phyloP scores from a whole-genome alignment of 2,888 invertebrate species.

The Drosophila fungiperda region DNA sequence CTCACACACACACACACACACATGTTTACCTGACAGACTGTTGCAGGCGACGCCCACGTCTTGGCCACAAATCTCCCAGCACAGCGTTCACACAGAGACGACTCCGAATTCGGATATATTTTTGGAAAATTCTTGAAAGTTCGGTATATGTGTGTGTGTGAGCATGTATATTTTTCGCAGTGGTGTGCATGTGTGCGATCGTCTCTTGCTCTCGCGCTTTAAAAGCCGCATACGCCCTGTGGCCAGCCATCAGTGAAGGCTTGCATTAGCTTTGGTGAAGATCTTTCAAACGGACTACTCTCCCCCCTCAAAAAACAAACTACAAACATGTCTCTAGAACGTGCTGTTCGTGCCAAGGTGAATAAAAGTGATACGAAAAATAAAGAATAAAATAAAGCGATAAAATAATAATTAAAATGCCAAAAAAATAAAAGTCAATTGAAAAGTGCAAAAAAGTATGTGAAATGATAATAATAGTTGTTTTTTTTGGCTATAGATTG shows the following conservation, averaged over 20 bases:
- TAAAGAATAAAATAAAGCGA: constrained; percentile 4
- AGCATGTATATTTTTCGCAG: constrained; percentile 3
- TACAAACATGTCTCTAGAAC: constrained; percentile 93
- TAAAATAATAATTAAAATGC: constrained; percentile 17
- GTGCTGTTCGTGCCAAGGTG: constrained; percentile 96
- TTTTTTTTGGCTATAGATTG: constrained; percentile 87
- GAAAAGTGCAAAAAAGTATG: constrained; percentile 30
- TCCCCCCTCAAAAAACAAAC: constrained; percentile 53
- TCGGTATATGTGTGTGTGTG: not conserved
- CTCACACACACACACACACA: not conserved
- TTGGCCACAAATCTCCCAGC: constrained; percentile 46
- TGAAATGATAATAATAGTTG: constrained; percentile 6
- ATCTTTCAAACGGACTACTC: constrained; percentile 65
- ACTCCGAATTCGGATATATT: constrained; percentile 83
- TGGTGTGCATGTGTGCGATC: constrained; percentile 18
- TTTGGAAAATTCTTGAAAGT: constrained; percentile 82
- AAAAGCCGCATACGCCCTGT: constrained; percentile 81
- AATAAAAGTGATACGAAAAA: constrained; percentile 73
- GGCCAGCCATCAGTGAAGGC: constrained; percentile 82
- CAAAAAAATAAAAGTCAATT: constrained; percentile 8
- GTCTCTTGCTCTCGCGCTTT: constrained; percentile 73
- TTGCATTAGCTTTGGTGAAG: constrained; percentile 80
- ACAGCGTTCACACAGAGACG: constrained; percentile 45
- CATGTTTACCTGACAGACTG: constrained; percentile 24
- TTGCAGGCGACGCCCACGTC: constrained; percentile 67